These are phyloP conservation scores for Amphiprion ocellaris DNA, from an alignment of 2,113 vertebrate species.

Conservation along the genomic window DNA sequence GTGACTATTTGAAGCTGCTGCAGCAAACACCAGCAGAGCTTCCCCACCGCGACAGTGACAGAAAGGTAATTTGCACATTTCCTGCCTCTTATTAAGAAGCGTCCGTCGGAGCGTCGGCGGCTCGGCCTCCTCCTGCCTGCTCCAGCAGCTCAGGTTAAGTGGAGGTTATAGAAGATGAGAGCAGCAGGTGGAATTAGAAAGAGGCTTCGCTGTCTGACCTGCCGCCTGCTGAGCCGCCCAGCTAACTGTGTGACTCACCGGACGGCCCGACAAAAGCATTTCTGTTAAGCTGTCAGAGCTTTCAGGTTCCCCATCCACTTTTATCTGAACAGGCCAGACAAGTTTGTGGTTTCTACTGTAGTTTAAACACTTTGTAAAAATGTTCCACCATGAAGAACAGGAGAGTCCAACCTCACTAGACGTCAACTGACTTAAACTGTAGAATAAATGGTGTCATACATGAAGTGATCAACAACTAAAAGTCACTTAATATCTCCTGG, in stretches of 20 bases:
- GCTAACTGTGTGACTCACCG: slow-evolving; percentile 13
- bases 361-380: too few species aligned
- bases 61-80: slow-evolving; percentile 54
- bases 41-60: slow-evolving; percentile 38
- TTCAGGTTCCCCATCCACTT: too few species aligned
- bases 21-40: slow-evolving; percentile 11
- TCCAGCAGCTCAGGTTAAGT: slow-evolving; percentile 64
- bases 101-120: slow-evolving; percentile 41
- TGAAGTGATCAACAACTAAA: too few species aligned
- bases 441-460: too few species aligned
- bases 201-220: background rate
- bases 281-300: background rate
- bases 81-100: slow-evolving; percentile 20
- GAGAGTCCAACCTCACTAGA: too few species aligned
- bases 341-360: too few species aligned
- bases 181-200: slow-evolving; percentile 19
- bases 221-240: slow-evolving; percentile 5
- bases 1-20: background rate
- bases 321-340: too few species aligned
- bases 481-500: too few species aligned
- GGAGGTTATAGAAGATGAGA: slow-evolving; percentile 46
- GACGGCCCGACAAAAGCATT: background rate
- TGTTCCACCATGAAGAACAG: too few species aligned
- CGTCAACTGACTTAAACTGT: too few species aligned
- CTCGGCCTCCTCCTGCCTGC: slow-evolving; percentile 31